These are phyloP conservation scores for Anhinga anhinga DNA, from an alignment of 2,113 vertebrate genomes.

Conservation along the genomic window DNA sequence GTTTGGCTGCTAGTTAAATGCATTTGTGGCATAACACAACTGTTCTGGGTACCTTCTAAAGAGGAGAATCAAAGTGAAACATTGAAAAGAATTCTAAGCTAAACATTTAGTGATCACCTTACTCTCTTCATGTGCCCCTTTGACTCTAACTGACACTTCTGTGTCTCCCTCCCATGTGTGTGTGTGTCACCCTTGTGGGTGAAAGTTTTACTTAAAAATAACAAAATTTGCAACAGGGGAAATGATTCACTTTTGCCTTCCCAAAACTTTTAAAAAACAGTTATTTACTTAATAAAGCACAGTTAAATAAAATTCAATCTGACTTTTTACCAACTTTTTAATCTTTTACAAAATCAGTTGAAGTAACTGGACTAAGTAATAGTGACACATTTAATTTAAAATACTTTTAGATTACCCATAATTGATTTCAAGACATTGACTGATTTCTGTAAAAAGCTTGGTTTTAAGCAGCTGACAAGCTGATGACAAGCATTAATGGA, in stretches of 20 bases:
- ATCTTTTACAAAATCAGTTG: not conserved
- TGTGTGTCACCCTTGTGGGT: not conserved
- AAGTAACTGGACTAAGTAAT: conserved; percentile 14
- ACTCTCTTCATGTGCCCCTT: not conserved
- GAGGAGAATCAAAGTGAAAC: not conserved
- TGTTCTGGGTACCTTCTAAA: not conserved
- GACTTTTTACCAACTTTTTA: not conserved
- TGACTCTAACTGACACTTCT: not conserved
- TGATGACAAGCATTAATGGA: conserved; percentile 54
- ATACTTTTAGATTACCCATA: conserved; percentile 37
- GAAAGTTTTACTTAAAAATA: not conserved
- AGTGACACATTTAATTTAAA: conserved; percentile 28
- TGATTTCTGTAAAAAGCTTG: conserved; percentile 35
- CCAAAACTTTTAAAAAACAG: not conserved
- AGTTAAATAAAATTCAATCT: not conserved
- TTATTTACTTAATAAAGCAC: not conserved
- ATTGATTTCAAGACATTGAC: conserved; percentile 48
- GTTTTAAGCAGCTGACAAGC: conserved; percentile 52
- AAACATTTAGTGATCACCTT: not conserved
- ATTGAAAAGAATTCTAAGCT: not conserved
- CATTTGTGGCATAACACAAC: not conserved
- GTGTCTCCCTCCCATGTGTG: not conserved
- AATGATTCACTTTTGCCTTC: not conserved
- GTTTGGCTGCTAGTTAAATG: not conserved
- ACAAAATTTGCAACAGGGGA: not conserved